These are phyloP conservation scores for Epizoanthus stellaris DNA, from an alignment of 92 coral and sea anemone species.

Conservation along the genomic window DNA sequence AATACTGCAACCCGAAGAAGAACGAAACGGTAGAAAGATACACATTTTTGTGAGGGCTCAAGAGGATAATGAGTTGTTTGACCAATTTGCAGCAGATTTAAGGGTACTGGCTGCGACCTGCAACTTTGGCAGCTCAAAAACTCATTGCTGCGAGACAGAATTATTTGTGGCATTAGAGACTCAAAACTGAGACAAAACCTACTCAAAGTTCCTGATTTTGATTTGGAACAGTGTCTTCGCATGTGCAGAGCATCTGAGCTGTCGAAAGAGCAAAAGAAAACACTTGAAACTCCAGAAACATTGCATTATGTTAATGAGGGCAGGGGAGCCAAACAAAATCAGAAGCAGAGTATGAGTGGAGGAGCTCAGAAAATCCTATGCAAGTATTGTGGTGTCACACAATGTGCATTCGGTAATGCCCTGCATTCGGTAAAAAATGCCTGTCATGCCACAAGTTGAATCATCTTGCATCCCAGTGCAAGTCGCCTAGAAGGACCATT, in stretches of 20 bases:
- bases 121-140: conserved; percentile 45
- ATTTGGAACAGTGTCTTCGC: conserved; percentile 5
- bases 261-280: background rate
- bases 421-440: no score
- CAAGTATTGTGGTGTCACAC: conserved; percentile 1
- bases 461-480: conserved; percentile 9
- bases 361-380: background rate
- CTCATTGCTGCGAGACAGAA: conserved; percentile 44
- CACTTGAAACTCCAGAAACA: conserved; percentile 9
- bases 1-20: conserved; percentile 39
- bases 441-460: background rate
- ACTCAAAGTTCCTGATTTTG: conserved; percentile 20
- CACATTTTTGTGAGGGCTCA: conserved; percentile 45
- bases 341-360: background rate
- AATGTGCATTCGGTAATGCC: no score
- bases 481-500: background rate
- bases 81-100: conserved; percentile 31
- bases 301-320: conserved; percentile 8
- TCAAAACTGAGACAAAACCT: conserved; percentile 27
- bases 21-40: conserved; percentile 45
- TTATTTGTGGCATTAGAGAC: conserved; percentile 35
- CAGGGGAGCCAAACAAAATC: no score
- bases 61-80: conserved; percentile 30
- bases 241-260: conserved; percentile 25
- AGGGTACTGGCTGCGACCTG: conserved; percentile 43